phyloP scores from a whole-genome alignment of 2,113 vertebrate genomes.

The Penelope pileata region DNA sequence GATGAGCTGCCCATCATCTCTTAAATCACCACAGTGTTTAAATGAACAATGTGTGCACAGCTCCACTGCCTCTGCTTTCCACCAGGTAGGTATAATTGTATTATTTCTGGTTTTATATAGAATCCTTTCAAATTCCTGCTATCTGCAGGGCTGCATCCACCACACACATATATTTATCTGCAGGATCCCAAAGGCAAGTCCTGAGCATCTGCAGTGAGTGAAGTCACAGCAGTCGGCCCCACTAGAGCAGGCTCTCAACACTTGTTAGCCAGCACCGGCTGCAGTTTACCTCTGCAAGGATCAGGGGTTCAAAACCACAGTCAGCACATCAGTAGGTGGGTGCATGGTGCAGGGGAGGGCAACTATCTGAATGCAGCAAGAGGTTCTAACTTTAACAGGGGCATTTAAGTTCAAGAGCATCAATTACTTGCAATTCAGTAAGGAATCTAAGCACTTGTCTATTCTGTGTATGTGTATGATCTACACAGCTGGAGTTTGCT shows the following conservation, averaged over 20 bases:
- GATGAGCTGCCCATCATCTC: too few species aligned
- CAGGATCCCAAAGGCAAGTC: neutral
- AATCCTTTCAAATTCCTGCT: neutral
- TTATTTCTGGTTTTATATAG: neutral
- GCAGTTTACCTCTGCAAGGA: neutral
- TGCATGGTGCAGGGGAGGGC: neutral
- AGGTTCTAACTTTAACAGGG: neutral
- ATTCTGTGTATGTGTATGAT: neutral
- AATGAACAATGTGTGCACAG: neutral
- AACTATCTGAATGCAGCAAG: neutral
- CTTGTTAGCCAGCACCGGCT: neutral
- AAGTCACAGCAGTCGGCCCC: neutral
- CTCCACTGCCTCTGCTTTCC: neutral
- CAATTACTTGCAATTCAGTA: neutral
- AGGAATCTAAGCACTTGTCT: neutral
- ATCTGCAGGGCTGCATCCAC: neutral
- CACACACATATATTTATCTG: neutral
- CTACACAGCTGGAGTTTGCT: neutral
- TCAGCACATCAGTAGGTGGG: neutral
- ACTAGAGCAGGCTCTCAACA: neutral
- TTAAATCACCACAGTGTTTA: neutral
- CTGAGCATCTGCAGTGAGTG: neutral
- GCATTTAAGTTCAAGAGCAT: neutral
- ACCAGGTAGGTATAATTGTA: neutral
- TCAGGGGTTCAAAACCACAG: neutral